Evolutionary conservation across 2,113 vertebrate species (phyloP), one percentile per base, ranked within the genome.

Genomic region (Alces alces): DNA sequence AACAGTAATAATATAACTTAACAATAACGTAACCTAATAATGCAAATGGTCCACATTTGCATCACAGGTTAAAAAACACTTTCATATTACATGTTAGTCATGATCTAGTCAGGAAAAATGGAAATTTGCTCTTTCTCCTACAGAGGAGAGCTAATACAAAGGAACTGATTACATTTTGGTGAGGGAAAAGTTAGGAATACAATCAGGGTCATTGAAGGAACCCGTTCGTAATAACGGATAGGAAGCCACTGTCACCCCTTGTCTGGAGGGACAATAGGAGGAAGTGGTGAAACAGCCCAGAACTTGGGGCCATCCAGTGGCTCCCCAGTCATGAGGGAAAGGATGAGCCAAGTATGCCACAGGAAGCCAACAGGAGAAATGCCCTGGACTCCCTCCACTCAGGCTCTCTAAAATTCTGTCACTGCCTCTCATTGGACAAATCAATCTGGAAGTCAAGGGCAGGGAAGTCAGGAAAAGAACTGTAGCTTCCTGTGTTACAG

Each of bases 391-490:
- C 47, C 54, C 73, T 16, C 36, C 55, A 76, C 54, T 39, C 61
- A 28, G 30, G 17, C 76, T 52, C 30, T 84, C 33, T 82, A 21
- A 76, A n/a, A 79, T 61, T 76, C 47, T 83, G 28, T 70, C 30
- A 2, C 21, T 96, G 54, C 13, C 55, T 45, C 60, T 91, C 73
- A 30, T 43, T 17, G 39, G 47, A 27, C 86, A 84, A 28, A 39
- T 52, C 5, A 14, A 47, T 30, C 54, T 54, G 10, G 47, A 93
- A 58, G 57, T 39, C 90, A 95, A 95, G 27, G 27, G 15, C 47
- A 66, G 21, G n/a, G 54, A 97, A 73, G 7, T 78, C 73, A 95
- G 55, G 19, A n/a, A 87, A 96, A 87, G 13, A 96, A 83, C 52
- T 39, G n/a, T 23, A 64, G 19, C n/a, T 86, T 76, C 57, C 54